Evolutionary conservation across 2,797 vertebrate species (phyloP).

Genomic region (Chloroceryle amazona): DNA sequence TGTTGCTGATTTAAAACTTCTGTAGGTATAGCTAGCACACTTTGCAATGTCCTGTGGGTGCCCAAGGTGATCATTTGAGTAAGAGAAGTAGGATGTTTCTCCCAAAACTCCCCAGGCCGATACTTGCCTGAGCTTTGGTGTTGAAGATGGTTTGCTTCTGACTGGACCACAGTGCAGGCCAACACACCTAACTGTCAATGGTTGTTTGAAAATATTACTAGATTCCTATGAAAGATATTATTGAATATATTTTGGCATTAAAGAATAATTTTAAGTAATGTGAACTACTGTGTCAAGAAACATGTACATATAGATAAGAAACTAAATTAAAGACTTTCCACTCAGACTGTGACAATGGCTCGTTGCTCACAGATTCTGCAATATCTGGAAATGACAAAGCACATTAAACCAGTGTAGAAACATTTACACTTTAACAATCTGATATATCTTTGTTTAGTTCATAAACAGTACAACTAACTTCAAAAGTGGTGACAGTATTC

Average conservation of each 20-base stretch:
- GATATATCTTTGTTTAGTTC: neutral
- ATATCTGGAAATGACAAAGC: neutral
- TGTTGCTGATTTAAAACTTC: neutral
- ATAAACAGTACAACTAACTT: neutral
- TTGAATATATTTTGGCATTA: neutral
- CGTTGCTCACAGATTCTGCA: neutral
- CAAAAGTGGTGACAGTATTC: neutral
- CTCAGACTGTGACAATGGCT: neutral
- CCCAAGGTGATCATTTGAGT: neutral
- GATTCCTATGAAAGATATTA: neutral
- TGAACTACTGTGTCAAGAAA: neutral
- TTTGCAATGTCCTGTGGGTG: neutral
- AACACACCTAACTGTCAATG: neutral
- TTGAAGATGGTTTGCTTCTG: neutral
- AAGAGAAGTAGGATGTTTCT: neutral
- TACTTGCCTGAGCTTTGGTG: neutral
- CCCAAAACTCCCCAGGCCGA: neutral
- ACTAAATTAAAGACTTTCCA: neutral
- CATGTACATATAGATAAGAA: neutral
- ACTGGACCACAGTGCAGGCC: neutral
- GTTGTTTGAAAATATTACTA: neutral
- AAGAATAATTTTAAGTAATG: neutral
- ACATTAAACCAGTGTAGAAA: neutral
- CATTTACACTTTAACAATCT: neutral
- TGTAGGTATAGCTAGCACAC: neutral